These are phyloP conservation scores for Oreochromis mossambicus DNA, from an alignment of 2,797 vertebrate genomes.

Conservation along the genomic window DNA sequence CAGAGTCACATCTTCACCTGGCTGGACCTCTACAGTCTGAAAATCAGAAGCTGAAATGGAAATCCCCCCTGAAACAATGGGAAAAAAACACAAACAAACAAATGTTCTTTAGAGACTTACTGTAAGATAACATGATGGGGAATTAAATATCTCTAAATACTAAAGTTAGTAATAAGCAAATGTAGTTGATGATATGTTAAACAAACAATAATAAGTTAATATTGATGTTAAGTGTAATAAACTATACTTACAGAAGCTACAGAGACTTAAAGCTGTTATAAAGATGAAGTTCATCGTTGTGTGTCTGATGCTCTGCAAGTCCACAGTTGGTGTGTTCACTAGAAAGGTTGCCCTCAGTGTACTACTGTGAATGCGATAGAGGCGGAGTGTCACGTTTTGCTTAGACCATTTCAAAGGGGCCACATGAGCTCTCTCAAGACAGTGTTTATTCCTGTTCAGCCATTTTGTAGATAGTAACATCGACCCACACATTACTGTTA, in stretches of 20 bases:
- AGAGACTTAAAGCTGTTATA: background rate
- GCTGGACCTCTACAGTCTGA: background rate
- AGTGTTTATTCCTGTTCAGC: background rate
- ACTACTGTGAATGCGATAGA: accelerated
- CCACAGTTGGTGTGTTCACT: background rate
- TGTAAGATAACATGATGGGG: background rate
- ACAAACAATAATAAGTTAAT: background rate
- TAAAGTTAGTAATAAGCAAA: background rate
- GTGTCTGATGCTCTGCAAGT: accelerated
- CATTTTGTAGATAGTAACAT: background rate
- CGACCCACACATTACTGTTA: background rate
- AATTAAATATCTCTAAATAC: accelerated
- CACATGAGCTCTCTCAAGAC: background rate
- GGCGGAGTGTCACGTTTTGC: background rate
- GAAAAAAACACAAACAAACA: background rate
- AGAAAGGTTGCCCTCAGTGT: background rate
- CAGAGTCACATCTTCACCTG: background rate
- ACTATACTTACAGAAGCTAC: background rate
- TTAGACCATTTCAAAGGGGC: background rate
- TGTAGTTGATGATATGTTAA: background rate
- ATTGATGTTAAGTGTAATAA: background rate
- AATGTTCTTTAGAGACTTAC: background rate
- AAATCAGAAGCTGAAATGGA: background rate
- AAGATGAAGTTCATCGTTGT: background rate
- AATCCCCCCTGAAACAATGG: background rate